Percentiles rank a stretch among this genome's conserved stretches.
phyloP scores from a whole-genome alignment of 2,888 invertebrate genomes.

The Drosophila testacea region DNA sequence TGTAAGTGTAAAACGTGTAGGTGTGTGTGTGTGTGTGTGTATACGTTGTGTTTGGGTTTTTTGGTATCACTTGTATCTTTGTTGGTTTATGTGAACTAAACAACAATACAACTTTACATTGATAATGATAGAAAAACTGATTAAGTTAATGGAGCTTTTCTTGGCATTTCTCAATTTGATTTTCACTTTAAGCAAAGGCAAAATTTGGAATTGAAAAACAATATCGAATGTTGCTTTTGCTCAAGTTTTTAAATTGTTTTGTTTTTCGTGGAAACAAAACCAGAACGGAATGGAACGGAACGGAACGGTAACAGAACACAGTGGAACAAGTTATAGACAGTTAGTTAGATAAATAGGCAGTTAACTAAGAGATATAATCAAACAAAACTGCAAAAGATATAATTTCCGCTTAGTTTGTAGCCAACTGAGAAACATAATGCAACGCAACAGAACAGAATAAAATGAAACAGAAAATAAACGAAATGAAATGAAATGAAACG shows the following conservation, averaged over 20 bases:
- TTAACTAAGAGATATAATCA: conserved; percentile 27
- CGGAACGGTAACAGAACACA: conserved; percentile 44
- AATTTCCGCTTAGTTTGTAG: conserved; percentile 18
- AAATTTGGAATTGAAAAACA: conserved; percentile 3
- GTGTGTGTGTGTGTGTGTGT: conserved; percentile 14
- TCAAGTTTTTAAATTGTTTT: conserved; percentile 5
- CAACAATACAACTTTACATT: conserved; percentile 76
- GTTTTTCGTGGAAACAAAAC: conserved; percentile 18
- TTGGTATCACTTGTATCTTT: conserved; percentile 35
- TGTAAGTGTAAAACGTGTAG: conserved; percentile 3
- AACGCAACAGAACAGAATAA: conserved; percentile 31
- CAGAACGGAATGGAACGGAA: conserved; percentile 37
- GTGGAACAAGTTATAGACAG: conserved; percentile 47
- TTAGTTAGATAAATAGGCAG: conserved; percentile 44
- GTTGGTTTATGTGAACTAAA: conserved; percentile 66
- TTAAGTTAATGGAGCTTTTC: conserved; percentile 41
- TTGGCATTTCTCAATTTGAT: conserved; percentile 34
- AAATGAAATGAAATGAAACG: conserved; percentile 3
- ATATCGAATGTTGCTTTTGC: conserved; percentile 29
- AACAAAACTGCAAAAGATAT: conserved; percentile 3
- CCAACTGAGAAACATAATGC: conserved; percentile 36
- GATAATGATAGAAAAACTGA: conserved; percentile 58
- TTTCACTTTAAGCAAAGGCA: conserved; percentile 33
- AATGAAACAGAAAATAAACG: conserved; percentile 28
- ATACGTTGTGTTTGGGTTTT: neutral